phyloP scores from a whole-genome alignment of 2,113 vertebrate species.

The Neogale vison region DNA sequence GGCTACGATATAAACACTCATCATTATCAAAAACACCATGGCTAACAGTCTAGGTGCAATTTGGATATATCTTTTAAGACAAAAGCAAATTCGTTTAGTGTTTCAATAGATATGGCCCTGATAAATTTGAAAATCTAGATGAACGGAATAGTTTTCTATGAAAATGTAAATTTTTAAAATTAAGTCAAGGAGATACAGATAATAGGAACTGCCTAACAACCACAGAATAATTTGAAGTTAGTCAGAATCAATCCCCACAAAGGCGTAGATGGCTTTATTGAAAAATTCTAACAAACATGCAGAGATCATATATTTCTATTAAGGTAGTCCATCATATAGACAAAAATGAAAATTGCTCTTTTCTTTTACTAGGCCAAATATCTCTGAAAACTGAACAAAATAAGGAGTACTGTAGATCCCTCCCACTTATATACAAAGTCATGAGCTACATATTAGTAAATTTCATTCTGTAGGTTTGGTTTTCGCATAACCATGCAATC shows the following conservation, averaged over 20 bases:
- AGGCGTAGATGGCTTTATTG: not conserved
- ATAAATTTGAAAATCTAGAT: constrained; percentile 2
- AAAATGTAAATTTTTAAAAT: constrained; percentile 13
- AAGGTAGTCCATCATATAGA: not conserved
- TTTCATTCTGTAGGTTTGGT: not conserved
- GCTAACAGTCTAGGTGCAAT: not conserved
- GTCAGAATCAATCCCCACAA: not conserved
- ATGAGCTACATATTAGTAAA: not conserved
- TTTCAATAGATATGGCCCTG: not conserved
- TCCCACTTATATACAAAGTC: not conserved
- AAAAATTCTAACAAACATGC: not conserved
- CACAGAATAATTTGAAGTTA: not conserved
- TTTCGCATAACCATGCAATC: not conserved
- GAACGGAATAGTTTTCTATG: not conserved
- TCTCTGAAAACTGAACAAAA: not conserved
- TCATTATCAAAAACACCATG: not conserved
- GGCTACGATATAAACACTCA: not conserved
- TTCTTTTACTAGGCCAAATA: not conserved
- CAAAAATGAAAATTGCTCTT: not conserved
- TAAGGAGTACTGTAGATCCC: not conserved
- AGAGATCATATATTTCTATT: not conserved
- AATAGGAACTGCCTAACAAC: not conserved
- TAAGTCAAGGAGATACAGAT: not conserved
- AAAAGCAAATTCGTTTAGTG: not conserved
- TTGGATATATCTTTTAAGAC: not conserved